Evolutionary conservation across 2,888 invertebrate species (phyloP).

Genomic region (Lithophane socia): DNA sequence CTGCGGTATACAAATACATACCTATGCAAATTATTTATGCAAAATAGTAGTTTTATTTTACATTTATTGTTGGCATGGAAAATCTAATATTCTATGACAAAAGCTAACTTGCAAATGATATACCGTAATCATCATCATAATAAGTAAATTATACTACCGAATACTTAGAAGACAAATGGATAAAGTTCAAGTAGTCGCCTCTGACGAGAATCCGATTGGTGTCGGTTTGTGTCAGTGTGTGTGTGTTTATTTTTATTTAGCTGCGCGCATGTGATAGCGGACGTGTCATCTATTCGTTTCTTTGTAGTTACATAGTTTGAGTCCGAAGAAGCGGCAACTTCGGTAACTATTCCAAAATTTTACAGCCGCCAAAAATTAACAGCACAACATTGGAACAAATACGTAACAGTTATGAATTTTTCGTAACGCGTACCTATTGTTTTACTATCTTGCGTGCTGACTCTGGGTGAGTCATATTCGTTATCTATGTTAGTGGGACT

Average conservation of each 20-base stretch:
- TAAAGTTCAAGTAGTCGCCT: constrained; percentile 46
- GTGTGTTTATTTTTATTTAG: constrained; percentile 82
- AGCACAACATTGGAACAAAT: constrained; percentile 56
- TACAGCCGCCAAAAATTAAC: constrained; percentile 45
- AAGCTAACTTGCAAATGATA: constrained; percentile 9
- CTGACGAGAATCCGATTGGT: constrained; percentile 63
- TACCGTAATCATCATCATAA: neutral
- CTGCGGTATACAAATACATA: constrained; percentile 11
- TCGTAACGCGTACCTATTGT: constrained; percentile 64
- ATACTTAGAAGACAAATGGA: constrained; percentile 26
- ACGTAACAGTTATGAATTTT: constrained; percentile 59
- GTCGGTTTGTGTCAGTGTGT: constrained; percentile 43
- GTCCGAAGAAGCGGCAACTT: constrained; percentile 50
- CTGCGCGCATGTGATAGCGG: constrained; percentile 80
- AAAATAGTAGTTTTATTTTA: constrained; percentile 5
- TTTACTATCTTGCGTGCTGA: constrained; percentile 68
- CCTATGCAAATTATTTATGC: constrained; percentile 14
- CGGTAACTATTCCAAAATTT: constrained; percentile 48
- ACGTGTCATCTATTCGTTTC: constrained; percentile 79
- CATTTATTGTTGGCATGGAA: neutral
- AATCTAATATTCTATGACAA: neutral
- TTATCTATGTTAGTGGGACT: constrained; percentile 73
- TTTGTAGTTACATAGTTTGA: constrained; percentile 74
- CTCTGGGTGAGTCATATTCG: constrained; percentile 77
- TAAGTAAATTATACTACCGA: neutral